Conservation (phyloP, 1,140 invertebrate genomes). For the Cyphomyrmex costatus region DNA sequence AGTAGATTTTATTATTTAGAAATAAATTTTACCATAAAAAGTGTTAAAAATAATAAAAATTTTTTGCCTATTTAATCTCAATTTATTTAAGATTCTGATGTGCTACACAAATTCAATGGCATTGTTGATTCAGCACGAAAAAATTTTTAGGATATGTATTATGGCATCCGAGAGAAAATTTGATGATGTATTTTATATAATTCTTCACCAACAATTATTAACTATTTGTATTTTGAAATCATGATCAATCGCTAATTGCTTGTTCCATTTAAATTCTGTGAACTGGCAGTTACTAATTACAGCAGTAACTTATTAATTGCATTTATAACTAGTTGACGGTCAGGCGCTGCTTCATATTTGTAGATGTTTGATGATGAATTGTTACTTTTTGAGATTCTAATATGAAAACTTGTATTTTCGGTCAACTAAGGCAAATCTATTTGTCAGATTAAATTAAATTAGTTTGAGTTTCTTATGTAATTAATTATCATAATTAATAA, state of each 20-base stretch:
- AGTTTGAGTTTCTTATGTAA: background rate
- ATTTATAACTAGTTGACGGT: background rate
- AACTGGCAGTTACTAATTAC: background rate
- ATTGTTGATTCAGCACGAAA: too few relatives aligned
- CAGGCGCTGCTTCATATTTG: background rate
- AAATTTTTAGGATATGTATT: too few relatives aligned
- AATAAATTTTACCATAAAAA: too few relatives aligned
- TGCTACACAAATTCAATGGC: too few relatives aligned
- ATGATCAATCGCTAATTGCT: background rate
- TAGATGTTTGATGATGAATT: background rate
- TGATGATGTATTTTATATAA: background rate
- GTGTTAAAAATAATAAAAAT: too few relatives aligned
- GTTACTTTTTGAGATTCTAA: conserved; percentile 1
- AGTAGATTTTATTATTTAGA: too few relatives aligned
- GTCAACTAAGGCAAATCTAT: background rate
- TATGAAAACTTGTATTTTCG: background rate
- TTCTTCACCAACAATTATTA: background rate
- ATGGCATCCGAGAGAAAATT: too few relatives aligned
- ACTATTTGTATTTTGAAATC: background rate
- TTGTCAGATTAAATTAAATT: conserved; percentile 2
- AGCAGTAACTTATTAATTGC: background rate
- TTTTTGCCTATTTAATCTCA: too few relatives aligned
- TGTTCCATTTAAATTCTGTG: background rate
- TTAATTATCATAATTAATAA: too few relatives aligned
- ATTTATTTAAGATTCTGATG: too few relatives aligned